Evolutionary conservation across 2,113 vertebrate genomes (phyloP), one percentile per base, ranked within the genome.

Genomic region (Bolborhynchus lineola): DNA sequence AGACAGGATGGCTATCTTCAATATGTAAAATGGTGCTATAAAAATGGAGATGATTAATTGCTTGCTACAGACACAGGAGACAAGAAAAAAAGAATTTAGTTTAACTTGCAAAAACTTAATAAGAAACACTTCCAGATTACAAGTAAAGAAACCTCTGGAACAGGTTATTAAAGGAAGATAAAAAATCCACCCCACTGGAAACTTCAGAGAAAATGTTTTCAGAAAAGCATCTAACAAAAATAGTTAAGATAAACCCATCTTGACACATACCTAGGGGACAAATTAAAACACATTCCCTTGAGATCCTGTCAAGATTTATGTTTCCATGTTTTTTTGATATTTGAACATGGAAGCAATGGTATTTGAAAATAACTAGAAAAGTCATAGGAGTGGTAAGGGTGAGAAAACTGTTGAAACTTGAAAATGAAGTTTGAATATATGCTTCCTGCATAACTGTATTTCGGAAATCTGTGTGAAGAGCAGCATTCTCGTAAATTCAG

Each of bases 291-390:
- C 8, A 6, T 63, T 69, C 49, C 67, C 28, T 80, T 75, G 72
- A 84, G 64, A 91, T 44, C 18, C 42, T 71, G 28, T 91, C 60
- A 78, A 84, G 80, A 59, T 75, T 70, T 78, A 18, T 46, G 23
- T 52, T 90, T 92, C 42, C 16, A 33, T 59, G 7, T 0, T 24
- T 64, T 95, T 94, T 63, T 57, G 33, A 20, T 86, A 91, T 87
- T 85, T 91, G 63, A 77, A 62, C 14, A 31, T 24, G 57, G 75
- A 80, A 88, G 20, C 24, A 85, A 46, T 33, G 28, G 3, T 35
- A 85, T 96, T 87, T 85, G 31, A 94, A 96, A 93, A 95, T 65
- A 87, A 28, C 41, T 65, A 42, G 44, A 41, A 79, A 75, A 78
- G 42, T 64, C 13, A 0, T 31, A 63, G 29, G 25, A 7, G 39